Evolutionary conservation across 2,113 vertebrate genomes (phyloP), one percentile per base, ranked within the genome.

Genomic region (Pteronura brasiliensis): DNA sequence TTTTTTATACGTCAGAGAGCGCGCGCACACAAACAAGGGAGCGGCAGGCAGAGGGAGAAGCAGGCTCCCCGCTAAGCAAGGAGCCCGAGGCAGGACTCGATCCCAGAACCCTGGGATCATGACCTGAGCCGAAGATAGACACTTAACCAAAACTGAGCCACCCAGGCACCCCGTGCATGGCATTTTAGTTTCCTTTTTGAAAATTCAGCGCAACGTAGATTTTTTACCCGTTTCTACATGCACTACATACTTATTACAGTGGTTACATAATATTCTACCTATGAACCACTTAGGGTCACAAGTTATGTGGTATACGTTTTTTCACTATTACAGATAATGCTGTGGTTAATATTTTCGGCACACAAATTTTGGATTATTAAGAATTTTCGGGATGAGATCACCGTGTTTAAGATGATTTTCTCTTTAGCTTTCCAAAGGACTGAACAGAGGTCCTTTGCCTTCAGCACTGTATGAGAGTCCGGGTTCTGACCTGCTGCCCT

Each of bases 271-370:
- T 13, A 8, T 55, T 88, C 13, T 39, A 4, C 7, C 52, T 23
- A 25, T 6, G 8, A 65, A 6, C 17, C 39, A 36, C 31, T 39
- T n/a, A 3, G 15, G 13, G 23, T 27, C 74, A 11, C 18, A 55
- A 2, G 14, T 55, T 42, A 44, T 10, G 4, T 9, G n/a, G 0
- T 55, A 27, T 15, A 2, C 9, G 21, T 4, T 5, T 84, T 25
- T 80, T 71, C 49, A 31, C 61, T 65, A 21, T 34, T 72, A 14
- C 1, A 59, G 81, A 31, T 36, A 57, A 65, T 4, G 1, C 25
- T 9, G 17, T 4, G 27, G 25, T 36, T 71, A 31, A 20, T 31
- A 47, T 34, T 20, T 25, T 20, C 55, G n/a, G 31, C n/a, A 6
- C 13, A 18, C 29, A 55, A 23, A 47, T 67, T 55, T 39, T 52